Conservation (phyloP, 2,888 invertebrate species). For the Kryphioiulus occultus region DNA sequence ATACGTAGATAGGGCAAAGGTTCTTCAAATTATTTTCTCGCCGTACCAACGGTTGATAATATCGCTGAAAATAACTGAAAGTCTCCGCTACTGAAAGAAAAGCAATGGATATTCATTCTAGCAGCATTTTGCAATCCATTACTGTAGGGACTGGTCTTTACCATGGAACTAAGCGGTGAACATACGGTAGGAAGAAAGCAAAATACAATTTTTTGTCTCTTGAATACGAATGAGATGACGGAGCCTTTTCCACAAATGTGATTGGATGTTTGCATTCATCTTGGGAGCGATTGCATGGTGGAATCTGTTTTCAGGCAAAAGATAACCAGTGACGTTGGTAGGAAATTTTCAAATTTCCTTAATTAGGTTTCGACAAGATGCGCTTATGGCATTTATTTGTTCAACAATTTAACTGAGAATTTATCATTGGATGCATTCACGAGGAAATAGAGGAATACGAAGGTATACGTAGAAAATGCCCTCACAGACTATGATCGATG, state of each 20-base stretch:
- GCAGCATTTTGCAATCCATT: neutral
- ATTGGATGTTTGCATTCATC: neutral
- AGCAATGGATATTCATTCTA: neutral
- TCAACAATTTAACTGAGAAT: neutral
- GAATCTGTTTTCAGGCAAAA: neutral
- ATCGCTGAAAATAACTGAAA: neutral
- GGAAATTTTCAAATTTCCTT: neutral
- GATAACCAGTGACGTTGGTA: neutral
- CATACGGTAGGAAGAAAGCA: neutral
- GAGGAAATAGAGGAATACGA: neutral
- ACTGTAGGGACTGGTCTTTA: neutral
- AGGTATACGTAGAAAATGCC: neutral
- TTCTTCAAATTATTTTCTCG: neutral
- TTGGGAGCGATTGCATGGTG: neutral
- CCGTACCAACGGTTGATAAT: neutral
- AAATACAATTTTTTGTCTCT: neutral
- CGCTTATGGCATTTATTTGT: neutral
- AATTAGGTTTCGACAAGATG: neutral
- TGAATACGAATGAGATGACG: neutral
- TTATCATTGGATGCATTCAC: neutral
- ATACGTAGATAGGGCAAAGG: neutral
- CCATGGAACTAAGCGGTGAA: neutral
- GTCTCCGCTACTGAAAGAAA: neutral
- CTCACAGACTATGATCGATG: neutral
- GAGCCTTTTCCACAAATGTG: neutral